Evolutionary conservation across 1,140 invertebrate species (phyloP).

Genomic region (Condylostylus longicornis): DNA sequence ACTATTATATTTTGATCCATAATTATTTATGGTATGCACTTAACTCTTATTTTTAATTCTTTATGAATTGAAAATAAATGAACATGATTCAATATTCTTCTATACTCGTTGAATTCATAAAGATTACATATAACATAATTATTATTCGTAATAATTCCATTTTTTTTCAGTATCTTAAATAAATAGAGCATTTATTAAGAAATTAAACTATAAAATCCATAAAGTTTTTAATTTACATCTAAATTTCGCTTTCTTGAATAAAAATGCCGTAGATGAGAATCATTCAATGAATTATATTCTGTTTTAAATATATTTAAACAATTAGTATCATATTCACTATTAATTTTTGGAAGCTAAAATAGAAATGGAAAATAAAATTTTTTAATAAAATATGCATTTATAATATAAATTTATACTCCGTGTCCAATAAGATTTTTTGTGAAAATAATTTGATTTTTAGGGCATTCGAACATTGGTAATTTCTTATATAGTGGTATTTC

Average conservation of each 20-base stretch:
- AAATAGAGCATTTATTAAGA: background rate
- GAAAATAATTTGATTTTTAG: constrained; percentile 27
- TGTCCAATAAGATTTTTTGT: constrained; percentile 27
- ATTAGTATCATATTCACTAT: constrained; percentile 22
- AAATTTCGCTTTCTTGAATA: constrained; percentile 24
- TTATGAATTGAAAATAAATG: constrained; percentile 25
- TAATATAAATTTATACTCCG: constrained; percentile 12
- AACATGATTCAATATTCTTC: constrained; percentile 27
- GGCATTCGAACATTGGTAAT: constrained; percentile 28
- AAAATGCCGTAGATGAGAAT: constrained; percentile 24
- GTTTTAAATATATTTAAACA: constrained; percentile 12
- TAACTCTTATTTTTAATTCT: constrained; percentile 14
- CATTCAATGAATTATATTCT: constrained; percentile 27
- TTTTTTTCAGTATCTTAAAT: constrained; percentile 19
- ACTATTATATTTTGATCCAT: background rate
- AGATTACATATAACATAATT: constrained; percentile 29
- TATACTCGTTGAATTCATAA: constrained; percentile 28
- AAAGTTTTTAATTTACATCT: constrained; percentile 5
- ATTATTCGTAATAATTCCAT: constrained; percentile 23
- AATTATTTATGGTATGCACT: background rate
- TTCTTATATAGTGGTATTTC: constrained; percentile 24
- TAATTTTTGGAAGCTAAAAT: constrained; percentile 17
- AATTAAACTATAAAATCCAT: background rate
- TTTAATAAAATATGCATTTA: background rate
- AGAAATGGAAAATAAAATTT: background rate